A percentile compares a stretch with the other conserved stretches of the same genome.
phyloP scores from a whole-genome alignment of 2,888 invertebrate genomes.

The Agrotis ipsilon region DNA sequence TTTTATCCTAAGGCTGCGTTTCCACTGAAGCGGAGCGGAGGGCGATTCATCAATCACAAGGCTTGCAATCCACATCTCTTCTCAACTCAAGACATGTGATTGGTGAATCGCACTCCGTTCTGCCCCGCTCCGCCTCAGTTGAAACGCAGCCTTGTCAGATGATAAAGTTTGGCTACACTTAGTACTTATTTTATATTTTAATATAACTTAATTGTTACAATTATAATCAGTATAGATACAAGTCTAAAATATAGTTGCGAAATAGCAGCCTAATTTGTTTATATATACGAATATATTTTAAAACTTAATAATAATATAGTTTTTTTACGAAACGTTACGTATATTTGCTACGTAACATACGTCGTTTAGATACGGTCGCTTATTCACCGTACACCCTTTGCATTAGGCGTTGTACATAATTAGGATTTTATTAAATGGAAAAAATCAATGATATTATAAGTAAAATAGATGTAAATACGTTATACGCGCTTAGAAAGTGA shows the following conservation, averaged over 20 bases:
- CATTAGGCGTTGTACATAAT: conserved; percentile 13
- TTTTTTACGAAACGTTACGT: conserved; percentile 25
- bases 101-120: no score
- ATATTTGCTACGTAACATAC: conserved; percentile 40
- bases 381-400: conserved; percentile 13
- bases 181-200: neutral
- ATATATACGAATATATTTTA: conserved; percentile 17
- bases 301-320: neutral
- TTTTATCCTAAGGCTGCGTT: no score
- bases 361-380: conserved; percentile 17
- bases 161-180: neutral
- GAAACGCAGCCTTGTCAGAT: neutral
- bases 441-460: no score
- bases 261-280: conserved; percentile 42
- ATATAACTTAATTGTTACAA: neutral
- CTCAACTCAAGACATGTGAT: no score
- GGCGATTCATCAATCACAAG: no score
- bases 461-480: no score
- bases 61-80: no score
- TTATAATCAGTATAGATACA: conserved; percentile 9
- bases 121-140: no score
- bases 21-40: no score
- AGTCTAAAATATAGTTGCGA: conserved; percentile 38
- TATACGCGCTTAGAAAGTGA: no score
- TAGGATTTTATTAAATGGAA: neutral